Base-by-base conservation (phyloP, 2,113 vertebrate genomes). In the Gopherus flavomarginatus region DNA sequence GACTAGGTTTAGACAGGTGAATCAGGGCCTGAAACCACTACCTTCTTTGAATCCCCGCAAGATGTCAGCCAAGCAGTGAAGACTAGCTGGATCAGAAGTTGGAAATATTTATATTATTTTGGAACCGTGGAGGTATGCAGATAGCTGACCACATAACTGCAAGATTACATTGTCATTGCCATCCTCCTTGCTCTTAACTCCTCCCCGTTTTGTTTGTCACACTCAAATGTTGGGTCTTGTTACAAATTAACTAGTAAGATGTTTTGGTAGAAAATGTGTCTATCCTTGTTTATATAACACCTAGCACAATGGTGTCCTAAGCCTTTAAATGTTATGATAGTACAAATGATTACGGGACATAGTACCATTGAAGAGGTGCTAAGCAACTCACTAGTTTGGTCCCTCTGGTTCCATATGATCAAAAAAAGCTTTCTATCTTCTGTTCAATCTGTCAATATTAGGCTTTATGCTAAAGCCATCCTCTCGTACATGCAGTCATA, bases 261-360 rank as follows among this genome's bases (percentile, higher is more conserved):
- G 7, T 22, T 52, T n/a, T 22, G 6, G 44, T 2, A 79, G 31
- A 16, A 8, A 54, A 21, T 5, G 50, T 13, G 14, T 56, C 26
- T n/a, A 78, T 26, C 26, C n/a, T 12, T 1, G 4, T 31, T 2
- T 1, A 11, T 82, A 14, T 5, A 57, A 10, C 22, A 86, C 9
- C 49, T 12, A 4, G 27, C 22, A 50, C 3, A 49, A 77, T 0
- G 1, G 8, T 27, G 24, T 14, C 12, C 11, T 59, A 52, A 59
- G n/a, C 49, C 29, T 65, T 38, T 6, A 49, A 49, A 12, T 78
- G 2, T 8, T 69, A 44, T 29, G 26, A n/a, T 6, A 31, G 22
- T 7, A 56, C 11, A 4, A 77, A 24, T 78, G 50, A 78, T 49
- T 35, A 82, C 29, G 53, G 62, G 62, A 54, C 13, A 62, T 62